Conservation (phyloP, 2,888 invertebrate genomes). For the Amphiduros pacificus region DNA sequence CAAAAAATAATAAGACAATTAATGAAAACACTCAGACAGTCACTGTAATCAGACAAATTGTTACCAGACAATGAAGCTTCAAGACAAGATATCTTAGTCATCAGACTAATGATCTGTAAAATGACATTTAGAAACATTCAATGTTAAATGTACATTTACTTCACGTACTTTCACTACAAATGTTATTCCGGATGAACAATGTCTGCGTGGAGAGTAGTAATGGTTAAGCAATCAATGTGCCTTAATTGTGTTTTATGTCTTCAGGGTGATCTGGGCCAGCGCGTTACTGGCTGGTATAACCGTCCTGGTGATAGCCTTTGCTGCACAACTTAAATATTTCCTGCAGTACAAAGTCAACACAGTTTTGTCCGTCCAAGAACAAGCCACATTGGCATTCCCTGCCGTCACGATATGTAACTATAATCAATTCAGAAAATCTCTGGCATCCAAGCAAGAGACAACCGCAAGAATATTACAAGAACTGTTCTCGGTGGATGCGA, state of each 20-base stretch:
- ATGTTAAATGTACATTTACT: too few relatives aligned
- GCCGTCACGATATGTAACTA: slow-evolving; percentile 16
- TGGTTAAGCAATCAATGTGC: too few relatives aligned
- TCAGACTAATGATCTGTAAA: too few relatives aligned
- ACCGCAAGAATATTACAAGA: neutral
- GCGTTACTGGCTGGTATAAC: neutral
- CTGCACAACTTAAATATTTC: slow-evolving; percentile 2
- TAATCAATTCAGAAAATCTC: slow-evolving; percentile 17
- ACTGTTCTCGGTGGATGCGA: neutral
- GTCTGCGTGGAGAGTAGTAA: too few relatives aligned
- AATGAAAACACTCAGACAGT: too few relatives aligned
- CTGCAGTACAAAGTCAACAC: slow-evolving; percentile 10
- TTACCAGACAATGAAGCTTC: too few relatives aligned
- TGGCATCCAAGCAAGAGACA: neutral
- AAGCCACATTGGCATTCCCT: slow-evolving; percentile 10
- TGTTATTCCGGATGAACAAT: too few relatives aligned
- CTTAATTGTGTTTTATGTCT: neutral
- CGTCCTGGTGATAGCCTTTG: slow-evolving; percentile 1
- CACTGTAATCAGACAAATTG: too few relatives aligned
- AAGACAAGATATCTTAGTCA: too few relatives aligned
- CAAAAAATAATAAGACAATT: too few relatives aligned
- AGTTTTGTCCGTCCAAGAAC: slow-evolving; percentile 10
- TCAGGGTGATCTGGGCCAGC: slow-evolving; percentile 6
- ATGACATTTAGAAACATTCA: too few relatives aligned
- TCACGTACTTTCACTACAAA: too few relatives aligned